A percentile compares a stretch with the other conserved stretches of the same genome.
phyloP scores from a whole-genome alignment of 2,888 invertebrate genomes.

The Bombyx huttoni region DNA sequence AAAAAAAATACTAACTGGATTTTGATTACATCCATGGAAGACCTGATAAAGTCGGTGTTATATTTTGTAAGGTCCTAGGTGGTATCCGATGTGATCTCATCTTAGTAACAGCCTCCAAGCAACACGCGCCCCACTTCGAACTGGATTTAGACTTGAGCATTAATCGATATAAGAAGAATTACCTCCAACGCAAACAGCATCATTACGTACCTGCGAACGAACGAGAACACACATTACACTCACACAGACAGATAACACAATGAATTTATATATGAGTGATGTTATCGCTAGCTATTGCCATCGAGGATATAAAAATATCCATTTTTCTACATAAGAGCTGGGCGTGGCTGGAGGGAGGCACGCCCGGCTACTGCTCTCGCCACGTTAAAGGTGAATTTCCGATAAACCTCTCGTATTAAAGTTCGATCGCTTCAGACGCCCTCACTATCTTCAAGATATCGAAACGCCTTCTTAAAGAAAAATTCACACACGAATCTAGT shows the following conservation, averaged over 20 bases:
- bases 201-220: slow-evolving; percentile 50
- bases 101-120: no score
- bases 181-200: slow-evolving; percentile 54
- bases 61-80: no score
- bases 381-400: slow-evolving; percentile 60
- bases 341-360: slow-evolving; percentile 55
- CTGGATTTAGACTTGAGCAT: not conserved
- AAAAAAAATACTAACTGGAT: no score
- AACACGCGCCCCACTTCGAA: no score
- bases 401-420: slow-evolving; percentile 51
- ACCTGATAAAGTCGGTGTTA: no score
- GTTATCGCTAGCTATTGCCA: slow-evolving; percentile 34
- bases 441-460: slow-evolving; percentile 71
- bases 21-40: no score
- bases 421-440: slow-evolving; percentile 68
- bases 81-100: no score
- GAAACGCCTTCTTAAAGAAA: slow-evolving; percentile 65
- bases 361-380: slow-evolving; percentile 52
- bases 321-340: slow-evolving; percentile 62
- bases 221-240: slow-evolving; percentile 1
- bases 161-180: slow-evolving; percentile 10
- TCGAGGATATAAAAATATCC: slow-evolving; percentile 46
- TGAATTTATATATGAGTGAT: not conserved
- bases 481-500: slow-evolving; percentile 21
- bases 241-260: not conserved